Evolutionary conservation across 2,888 invertebrate genomes (phyloP).

Genomic region (Pachymerium ferrugineum): DNA sequence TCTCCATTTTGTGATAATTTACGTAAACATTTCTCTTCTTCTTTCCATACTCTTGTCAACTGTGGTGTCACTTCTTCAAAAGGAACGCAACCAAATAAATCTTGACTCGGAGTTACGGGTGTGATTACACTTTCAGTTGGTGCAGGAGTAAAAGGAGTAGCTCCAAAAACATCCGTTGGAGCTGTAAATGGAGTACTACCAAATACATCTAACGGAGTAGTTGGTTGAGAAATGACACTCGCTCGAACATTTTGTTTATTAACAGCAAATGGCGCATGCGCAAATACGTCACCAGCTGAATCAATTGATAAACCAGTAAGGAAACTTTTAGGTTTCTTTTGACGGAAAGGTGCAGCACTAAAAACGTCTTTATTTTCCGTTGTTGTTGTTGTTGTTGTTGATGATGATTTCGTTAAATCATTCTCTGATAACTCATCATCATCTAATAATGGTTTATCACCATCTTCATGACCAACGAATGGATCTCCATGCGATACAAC

Average conservation of each 20-base stretch:
- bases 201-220: conserved; percentile 41
- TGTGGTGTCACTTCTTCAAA: conserved; percentile 39
- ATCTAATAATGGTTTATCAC: conserved; percentile 65
- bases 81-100: conserved; percentile 43
- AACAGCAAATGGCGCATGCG: conserved; percentile 59
- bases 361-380: conserved; percentile 41
- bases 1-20: not conserved
- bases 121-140: conserved; percentile 9
- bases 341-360: conserved; percentile 45
- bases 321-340: conserved; percentile 38
- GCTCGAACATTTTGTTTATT: not conserved
- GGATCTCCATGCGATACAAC: conserved; percentile 39
- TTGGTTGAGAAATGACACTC: conserved; percentile 30
- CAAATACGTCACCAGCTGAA: conserved; percentile 59
- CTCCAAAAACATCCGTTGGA: conserved; percentile 38
- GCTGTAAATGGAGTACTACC: conserved; percentile 43
- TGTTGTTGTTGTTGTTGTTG: not conserved
- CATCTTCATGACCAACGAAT: conserved; percentile 68
- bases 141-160: conserved; percentile 36
- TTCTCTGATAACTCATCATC: conserved; percentile 63
- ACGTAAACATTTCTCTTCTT: not conserved
- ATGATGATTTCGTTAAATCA: conserved; percentile 30
- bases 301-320: conserved; percentile 42
- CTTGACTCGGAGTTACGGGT: conserved; percentile 36
- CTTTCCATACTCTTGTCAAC: conserved; percentile 32